phyloP scores from a whole-genome alignment of 1,140 invertebrate genomes.

The Macrobrachium nipponense region DNA sequence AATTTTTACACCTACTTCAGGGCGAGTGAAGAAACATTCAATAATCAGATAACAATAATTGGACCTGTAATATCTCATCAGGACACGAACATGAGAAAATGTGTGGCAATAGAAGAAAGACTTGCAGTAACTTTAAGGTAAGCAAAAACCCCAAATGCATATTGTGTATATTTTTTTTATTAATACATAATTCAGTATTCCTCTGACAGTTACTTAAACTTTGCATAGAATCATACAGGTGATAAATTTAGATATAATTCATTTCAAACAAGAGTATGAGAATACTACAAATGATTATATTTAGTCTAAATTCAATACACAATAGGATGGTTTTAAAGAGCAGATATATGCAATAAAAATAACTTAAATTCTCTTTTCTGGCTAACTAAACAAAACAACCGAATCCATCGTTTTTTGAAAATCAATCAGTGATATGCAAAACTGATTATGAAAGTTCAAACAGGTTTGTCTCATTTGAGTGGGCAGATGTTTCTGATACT shows the following conservation, averaged over 20 bases:
- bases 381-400: too few species aligned
- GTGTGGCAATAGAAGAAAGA: not conserved
- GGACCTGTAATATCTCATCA: not conserved
- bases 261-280: too few species aligned
- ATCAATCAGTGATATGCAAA: not conserved
- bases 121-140: not conserved
- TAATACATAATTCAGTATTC: slow-evolving; percentile 4
- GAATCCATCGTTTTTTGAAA: not conserved
- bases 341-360: too few species aligned
- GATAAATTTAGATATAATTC: too few species aligned
- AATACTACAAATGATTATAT: too few species aligned
- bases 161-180: not conserved
- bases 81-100: slow-evolving; percentile 20
- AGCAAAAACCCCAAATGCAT: too few species aligned
- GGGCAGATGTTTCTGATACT: slow-evolving; percentile 2
- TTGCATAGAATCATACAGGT: too few species aligned
- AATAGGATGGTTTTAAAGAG: too few species aligned
- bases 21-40: too few species aligned
- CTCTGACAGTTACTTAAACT: too few species aligned
- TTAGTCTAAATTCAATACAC: too few species aligned
- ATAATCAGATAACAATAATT: not conserved
- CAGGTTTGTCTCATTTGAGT: not conserved
- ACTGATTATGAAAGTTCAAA: not conserved
- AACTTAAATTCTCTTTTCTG: too few species aligned
- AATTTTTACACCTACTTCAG: not conserved